Evolutionary conservation across 2,113 vertebrate genomes (phyloP).

Genomic region (Austrofundulus limnaeus): DNA sequence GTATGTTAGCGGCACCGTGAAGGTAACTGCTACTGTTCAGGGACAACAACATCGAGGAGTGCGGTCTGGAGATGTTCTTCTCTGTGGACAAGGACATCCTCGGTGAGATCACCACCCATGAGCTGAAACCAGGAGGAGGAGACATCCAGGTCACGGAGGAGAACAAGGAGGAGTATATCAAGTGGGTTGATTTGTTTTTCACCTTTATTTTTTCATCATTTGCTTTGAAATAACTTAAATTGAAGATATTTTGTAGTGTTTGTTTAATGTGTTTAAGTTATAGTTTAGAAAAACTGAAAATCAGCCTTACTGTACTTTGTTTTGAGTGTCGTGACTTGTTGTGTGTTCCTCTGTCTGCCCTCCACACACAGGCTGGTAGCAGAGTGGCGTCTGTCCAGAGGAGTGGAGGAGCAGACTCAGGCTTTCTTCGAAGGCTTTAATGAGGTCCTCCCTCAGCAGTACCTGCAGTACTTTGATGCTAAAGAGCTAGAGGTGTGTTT

Average conservation of each 20-base stretch:
- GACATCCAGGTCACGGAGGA: constrained; percentile 96
- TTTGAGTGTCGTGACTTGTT: background rate
- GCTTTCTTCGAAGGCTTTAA: constrained; percentile 99
- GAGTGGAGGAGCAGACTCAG: constrained; percentile 96
- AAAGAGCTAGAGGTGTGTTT: constrained; percentile 92
- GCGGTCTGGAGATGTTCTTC: constrained; percentile 98
- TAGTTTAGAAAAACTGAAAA: background rate
- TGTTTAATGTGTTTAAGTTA: background rate
- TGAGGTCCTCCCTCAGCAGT: constrained; percentile 97
- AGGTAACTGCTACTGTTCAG: constrained; percentile 23
- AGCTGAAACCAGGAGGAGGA: constrained; percentile 92
- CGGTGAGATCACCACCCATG: constrained; percentile 95
- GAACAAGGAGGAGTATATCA: constrained; percentile 98
- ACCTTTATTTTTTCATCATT: background rate
- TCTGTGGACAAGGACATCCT: constrained; percentile 98
- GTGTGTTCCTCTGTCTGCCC: background rate
- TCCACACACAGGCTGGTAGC: constrained; percentile 85
- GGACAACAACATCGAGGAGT: constrained; percentile 90
- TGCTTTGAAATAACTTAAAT: background rate
- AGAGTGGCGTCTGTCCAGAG: constrained; percentile 95
- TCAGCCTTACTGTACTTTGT: background rate
- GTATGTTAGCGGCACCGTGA: background rate
- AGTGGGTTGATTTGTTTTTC: constrained; percentile 68
- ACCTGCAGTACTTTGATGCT: constrained; percentile 97
- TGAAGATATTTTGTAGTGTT: background rate